These are phyloP conservation scores for Pontoporia blainvillei DNA, from an alignment of 2,113 vertebrate genomes.

Conservation along the genomic window DNA sequence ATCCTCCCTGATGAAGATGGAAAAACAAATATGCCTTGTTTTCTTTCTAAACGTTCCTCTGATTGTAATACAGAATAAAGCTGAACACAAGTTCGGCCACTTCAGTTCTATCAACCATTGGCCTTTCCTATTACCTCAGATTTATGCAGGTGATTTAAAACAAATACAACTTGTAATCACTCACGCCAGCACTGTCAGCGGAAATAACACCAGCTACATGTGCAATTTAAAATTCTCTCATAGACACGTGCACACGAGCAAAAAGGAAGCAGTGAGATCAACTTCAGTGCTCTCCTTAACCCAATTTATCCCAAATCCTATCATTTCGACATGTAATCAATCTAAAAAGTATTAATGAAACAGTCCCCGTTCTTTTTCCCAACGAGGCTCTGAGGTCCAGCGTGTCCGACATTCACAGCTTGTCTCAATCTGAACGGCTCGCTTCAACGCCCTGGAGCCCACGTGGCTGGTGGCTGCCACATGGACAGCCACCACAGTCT, in stretches of 20 bases:
- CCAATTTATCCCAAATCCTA: not conserved
- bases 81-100: not conserved
- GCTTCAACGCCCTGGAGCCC: rapidly evolving
- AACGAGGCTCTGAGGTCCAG: not conserved
- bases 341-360: not conserved
- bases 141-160: not conserved
- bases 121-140: not conserved
- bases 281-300: not conserved
- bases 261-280: not conserved
- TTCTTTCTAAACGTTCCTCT: not conserved
- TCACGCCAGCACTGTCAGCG: not conserved
- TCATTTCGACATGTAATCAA: not conserved
- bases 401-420: rapidly evolving
- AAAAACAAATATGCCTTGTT: not conserved
- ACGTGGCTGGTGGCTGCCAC: rapidly evolving
- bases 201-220: not conserved
- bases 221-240: not conserved
- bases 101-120: not conserved
- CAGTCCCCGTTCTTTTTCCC: not conserved
- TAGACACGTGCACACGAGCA: not conserved
- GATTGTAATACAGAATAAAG: not conserved
- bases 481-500: rapidly evolving
- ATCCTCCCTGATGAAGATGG: not conserved
- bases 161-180: not conserved
- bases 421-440: rapidly evolving